These are phyloP conservation scores for Formicarius rufipectus DNA, from an alignment of 2,113 vertebrate species.

Conservation along the genomic window DNA sequence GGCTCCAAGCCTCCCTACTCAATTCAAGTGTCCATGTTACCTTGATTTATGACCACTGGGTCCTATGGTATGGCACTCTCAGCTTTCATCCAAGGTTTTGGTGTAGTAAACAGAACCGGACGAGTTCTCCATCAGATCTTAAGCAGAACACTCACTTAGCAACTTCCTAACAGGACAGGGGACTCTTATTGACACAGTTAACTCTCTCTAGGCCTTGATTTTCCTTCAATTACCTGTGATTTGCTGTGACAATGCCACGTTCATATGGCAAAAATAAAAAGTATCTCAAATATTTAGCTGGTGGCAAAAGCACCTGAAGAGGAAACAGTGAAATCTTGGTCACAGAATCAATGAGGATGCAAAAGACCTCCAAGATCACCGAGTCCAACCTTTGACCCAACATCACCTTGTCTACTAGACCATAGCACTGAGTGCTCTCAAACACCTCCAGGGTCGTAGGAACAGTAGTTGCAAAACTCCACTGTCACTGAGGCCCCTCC, in stretches of 20 bases:
- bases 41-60: no score
- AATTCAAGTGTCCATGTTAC: no score
- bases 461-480: not conserved
- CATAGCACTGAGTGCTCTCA: not conserved
- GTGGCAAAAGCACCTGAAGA: not conserved
- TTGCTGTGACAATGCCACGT: not conserved
- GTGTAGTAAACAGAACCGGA: no score
- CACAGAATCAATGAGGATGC: not conserved
- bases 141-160: no score
- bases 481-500: not conserved
- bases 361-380: not conserved
- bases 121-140: no score
- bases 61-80: no score
- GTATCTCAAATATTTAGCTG: not conserved
- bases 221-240: not conserved
- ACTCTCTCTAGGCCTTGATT: no score
- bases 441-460: not conserved
- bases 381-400: not conserved
- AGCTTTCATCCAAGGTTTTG: no score
- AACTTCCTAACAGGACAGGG: no score
- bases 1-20: no score
- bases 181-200: no score
- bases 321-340: not conserved
- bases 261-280: not conserved
- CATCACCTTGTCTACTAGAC: not conserved